phyloP scores from a whole-genome alignment of 23 tunicate genomes.

The Pegea sp. region DNA sequence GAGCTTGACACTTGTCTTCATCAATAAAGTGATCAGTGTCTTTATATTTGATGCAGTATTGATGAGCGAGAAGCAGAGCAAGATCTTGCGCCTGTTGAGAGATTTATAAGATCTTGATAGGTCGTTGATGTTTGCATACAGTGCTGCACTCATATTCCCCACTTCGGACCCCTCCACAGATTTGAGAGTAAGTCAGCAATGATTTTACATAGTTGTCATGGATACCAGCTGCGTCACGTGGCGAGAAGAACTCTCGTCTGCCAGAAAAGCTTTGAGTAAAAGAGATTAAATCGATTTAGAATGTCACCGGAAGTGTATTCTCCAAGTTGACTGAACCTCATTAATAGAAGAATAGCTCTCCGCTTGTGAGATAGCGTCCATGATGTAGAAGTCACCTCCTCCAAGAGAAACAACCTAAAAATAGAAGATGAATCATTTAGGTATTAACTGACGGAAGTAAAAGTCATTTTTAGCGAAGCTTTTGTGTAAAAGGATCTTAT shows the following conservation, averaged over 20 bases:
- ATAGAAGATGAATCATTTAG: no score
- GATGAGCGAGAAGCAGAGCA: conserved; percentile 60
- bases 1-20: conserved; percentile 6
- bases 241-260: conserved; percentile 71
- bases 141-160: conserved; percentile 54
- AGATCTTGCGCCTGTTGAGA: conserved; percentile 56
- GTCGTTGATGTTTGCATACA: conserved; percentile 9
- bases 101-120: background rate
- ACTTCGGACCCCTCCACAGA: conserved; percentile 75
- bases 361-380: conserved; percentile 88
- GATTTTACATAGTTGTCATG: conserved; percentile 20
- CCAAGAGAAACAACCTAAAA: conserved; percentile 60
- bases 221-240: conserved; percentile 20
- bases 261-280: no score
- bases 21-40: conserved; percentile 11
- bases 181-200: conserved; percentile 54
- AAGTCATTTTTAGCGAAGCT: no score
- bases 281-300: no score
- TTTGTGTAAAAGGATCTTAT: no score
- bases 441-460: no score
- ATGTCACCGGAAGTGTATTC: conserved; percentile 66
- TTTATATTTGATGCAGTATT: conserved; percentile 31
- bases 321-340: conserved; percentile 17
- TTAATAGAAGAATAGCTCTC: conserved; percentile 30
- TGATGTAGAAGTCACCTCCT: conserved; percentile 25